Base-by-base conservation (phyloP, 2,888 invertebrate species). In the Diplazon laetatorius region DNA sequence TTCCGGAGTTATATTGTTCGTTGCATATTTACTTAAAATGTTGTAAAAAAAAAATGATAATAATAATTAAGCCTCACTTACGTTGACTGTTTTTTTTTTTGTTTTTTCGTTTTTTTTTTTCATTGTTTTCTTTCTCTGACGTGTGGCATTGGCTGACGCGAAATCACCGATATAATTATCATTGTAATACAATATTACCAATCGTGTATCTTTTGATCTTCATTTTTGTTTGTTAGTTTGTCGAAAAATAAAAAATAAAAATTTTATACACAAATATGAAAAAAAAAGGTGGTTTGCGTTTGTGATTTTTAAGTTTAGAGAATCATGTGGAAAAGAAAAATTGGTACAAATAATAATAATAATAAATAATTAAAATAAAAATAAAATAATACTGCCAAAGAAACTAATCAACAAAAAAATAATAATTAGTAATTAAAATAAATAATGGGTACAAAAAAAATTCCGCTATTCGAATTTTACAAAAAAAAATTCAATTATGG, bases 191-290 rank as follows among this genome's bases (percentile, higher is more conserved):
- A 57, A 57, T 57, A 69, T 65, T 70, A 70, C 18, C 20, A 30
- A 30, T 72, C 55, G 52, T 35, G 55, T 69, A 1, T 69, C 22
- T 70, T 60, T 73, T 63, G 30, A 68, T 69, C 55, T 72, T 68
- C 68, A 46, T 25, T 73, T n/a, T n/a, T 46, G 60, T 63, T 59
- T 9, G 9, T 66, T 69, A 39, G 22, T 77, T 65, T 69, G 60
- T 65, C n/a, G n/a, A n/a, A n/a, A n/a, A n/a, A 50, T 42, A 14
- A 65, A 62, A 60, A 74, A 22, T 35, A 65, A 37, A 46, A 39
- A 57, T 78, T 78, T 78, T 74, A 66, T 78, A 78, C 70, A 74
- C 57, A 69, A 44, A 69, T 65, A 78, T 73, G 73, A 70, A 52
- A 59, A 60, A 65, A 78, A n/a, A n/a, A n/a, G n/a, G n/a, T n/a